A percentile compares a stretch with the other conserved stretches of the same genome.
These are phyloP conservation scores for Xestia c-nigrum DNA, from an alignment of 2,888 invertebrate genomes.

Conservation along the genomic window DNA sequence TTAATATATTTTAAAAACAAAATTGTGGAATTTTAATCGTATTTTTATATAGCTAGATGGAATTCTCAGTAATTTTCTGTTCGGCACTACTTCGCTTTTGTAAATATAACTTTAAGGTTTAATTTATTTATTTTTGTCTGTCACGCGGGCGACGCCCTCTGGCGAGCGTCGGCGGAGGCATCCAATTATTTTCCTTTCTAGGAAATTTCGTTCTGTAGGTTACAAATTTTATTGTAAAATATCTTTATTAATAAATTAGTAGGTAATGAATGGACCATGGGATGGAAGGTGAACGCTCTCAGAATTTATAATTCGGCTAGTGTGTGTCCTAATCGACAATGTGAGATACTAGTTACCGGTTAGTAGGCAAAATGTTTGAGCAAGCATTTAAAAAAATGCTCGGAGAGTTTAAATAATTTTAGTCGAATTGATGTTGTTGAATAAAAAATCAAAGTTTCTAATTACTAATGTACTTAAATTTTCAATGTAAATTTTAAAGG, in stretches of 20 bases:
- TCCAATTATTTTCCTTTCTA: constrained; percentile 82
- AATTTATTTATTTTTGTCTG: constrained; percentile 88
- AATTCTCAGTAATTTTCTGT: constrained; percentile 85
- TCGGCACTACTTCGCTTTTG: constrained; percentile 88
- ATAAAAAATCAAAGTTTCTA: constrained; percentile 89
- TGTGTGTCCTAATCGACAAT: constrained; percentile 78
- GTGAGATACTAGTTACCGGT: constrained; percentile 86
- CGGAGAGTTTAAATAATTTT: constrained; percentile 85
- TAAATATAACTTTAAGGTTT: constrained; percentile 87
- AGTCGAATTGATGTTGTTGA: constrained; percentile 90
- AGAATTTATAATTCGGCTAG: constrained; percentile 87
- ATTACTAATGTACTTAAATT: constrained; percentile 89
- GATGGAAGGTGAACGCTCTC: constrained; percentile 87
- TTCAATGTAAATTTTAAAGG: constrained; percentile 89
- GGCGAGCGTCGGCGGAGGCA: constrained; percentile 62
- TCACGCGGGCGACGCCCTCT: constrained; percentile 67
- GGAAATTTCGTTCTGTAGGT: constrained; percentile 89
- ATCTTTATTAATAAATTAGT: constrained; percentile 83
- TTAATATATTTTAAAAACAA: constrained; percentile 70
- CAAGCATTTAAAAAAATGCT: constrained; percentile 89
- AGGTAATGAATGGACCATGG: constrained; percentile 88
- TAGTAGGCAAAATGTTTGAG: constrained; percentile 87
- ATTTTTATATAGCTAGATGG: constrained; percentile 88
- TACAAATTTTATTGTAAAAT: constrained; percentile 90
- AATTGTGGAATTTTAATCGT: constrained; percentile 82